These are phyloP conservation scores for Cyanoramphus novaezelandiae DNA, from an alignment of 2,113 vertebrate species.

Conservation along the genomic window DNA sequence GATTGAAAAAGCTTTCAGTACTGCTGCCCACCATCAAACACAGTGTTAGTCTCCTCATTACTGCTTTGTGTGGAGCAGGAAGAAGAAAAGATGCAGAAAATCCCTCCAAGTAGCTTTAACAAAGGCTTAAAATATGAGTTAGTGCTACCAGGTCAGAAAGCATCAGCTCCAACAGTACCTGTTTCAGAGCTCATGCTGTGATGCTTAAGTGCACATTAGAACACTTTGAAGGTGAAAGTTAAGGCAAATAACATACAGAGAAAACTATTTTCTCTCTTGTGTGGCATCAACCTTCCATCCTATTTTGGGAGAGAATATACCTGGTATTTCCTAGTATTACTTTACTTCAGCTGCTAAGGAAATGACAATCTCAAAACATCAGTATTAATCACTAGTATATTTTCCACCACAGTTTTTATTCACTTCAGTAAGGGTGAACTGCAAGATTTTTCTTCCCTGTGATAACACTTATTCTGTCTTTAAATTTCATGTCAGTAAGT, in stretches of 20 bases:
- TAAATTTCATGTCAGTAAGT: neutral
- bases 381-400: neutral
- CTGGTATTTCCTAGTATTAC: neutral
- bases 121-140: constrained; percentile 46
- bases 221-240: neutral
- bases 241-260: neutral
- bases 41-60: constrained; percentile 53
- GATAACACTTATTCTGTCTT: neutral
- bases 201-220: neutral
- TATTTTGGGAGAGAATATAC: neutral
- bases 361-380: neutral
- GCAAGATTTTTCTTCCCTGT: neutral
- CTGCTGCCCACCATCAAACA: constrained; percentile 40
- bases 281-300: neutral
- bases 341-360: neutral
- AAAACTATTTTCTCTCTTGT: neutral
- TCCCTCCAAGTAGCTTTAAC: constrained; percentile 42
- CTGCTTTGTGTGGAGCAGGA: constrained; percentile 54
- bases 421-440: neutral
- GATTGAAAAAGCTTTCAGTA: constrained; percentile 8
- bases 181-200: neutral
- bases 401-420: neutral
- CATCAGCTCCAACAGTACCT: neutral
- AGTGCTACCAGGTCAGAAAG: neutral
- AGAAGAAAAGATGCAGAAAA: constrained; percentile 46